A percentile compares a stretch with the other conserved stretches of the same genome.
Conservation (phyloP, 2,888 invertebrate species). For the Thymelicus sylvestris region DNA sequence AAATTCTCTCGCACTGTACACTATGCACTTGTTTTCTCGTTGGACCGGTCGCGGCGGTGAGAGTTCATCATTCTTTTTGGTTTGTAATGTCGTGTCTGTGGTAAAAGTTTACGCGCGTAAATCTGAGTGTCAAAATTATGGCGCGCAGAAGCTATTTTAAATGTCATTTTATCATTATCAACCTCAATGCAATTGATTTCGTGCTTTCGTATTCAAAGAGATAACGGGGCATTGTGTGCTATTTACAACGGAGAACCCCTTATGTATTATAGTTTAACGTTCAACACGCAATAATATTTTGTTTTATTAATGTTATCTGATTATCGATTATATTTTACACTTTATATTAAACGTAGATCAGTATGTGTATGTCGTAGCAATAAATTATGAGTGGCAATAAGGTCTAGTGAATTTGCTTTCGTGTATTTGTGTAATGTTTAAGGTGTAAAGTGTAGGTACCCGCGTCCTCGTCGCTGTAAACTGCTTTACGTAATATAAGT, state of each 20-base stretch:
- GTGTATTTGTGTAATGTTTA: constrained; percentile 64
- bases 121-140: no score
- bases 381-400: constrained; percentile 83
- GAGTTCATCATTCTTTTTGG: no score
- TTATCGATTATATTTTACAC: constrained; percentile 72
- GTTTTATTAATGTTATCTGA: constrained; percentile 81
- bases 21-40: constrained; percentile 54
- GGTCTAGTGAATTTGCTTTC: constrained; percentile 78
- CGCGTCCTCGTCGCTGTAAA: constrained; percentile 71
- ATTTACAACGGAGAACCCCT: constrained; percentile 55
- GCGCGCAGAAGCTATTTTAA: no score
- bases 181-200: background rate
- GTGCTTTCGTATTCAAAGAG: background rate
- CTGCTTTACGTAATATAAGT: constrained; percentile 78
- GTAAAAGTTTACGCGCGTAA: no score
- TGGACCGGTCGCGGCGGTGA: background rate
- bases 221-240: constrained; percentile 19
- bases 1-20: constrained; percentile 65
- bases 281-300: constrained; percentile 75
- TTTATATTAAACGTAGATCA: constrained; percentile 63
- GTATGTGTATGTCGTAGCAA: constrained; percentile 81
- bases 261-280: constrained; percentile 63
- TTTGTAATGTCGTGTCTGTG: no score
- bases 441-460: constrained; percentile 59
- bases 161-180: no score